Conservation (phyloP, 2,797 vertebrate genomes). For the Tapera naevia region DNA sequence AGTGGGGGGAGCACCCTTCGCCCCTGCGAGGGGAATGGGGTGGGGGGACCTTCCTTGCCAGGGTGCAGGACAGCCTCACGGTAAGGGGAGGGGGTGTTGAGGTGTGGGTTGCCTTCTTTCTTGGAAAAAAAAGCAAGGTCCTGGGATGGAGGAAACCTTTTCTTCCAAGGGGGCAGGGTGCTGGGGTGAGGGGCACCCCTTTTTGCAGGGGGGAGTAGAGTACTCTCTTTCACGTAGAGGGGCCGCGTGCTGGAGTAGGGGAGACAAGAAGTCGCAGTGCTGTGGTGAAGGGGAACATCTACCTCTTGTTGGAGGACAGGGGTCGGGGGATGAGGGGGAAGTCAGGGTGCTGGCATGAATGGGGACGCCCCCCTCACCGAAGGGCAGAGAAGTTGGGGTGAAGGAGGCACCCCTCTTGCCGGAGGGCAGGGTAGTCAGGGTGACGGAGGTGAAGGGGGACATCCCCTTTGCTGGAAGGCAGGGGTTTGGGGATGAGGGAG, state of each 20-base stretch:
- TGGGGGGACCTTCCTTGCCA: background rate
- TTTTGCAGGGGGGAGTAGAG: too few relatives aligned
- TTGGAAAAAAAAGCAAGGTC: background rate
- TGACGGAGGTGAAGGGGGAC: too few relatives aligned
- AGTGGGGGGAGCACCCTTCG: background rate
- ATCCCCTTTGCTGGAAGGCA: too few relatives aligned
- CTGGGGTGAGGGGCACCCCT: background rate
- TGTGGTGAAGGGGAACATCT: background rate
- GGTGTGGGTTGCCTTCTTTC: background rate
- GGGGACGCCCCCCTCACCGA: too few relatives aligned
- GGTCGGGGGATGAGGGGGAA: background rate
- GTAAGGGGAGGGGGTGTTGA: background rate
- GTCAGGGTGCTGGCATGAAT: too few relatives aligned
- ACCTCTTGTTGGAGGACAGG: background rate
- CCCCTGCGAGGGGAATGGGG: background rate
- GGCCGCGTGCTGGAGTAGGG: background rate
- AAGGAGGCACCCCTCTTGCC: too few relatives aligned
- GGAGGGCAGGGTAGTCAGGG: too few relatives aligned
- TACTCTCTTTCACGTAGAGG: background rate
- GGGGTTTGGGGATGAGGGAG: fast-evolving
- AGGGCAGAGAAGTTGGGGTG: background rate
- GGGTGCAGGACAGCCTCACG: background rate
- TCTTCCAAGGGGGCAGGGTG: background rate
- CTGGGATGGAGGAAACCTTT: background rate
- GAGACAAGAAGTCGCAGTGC: background rate